Percentiles rank a stretch among this genome's conserved stretches.
phyloP scores from a whole-genome alignment of 2,797 vertebrate species.

The Melanotaenia parkinsoni region DNA sequence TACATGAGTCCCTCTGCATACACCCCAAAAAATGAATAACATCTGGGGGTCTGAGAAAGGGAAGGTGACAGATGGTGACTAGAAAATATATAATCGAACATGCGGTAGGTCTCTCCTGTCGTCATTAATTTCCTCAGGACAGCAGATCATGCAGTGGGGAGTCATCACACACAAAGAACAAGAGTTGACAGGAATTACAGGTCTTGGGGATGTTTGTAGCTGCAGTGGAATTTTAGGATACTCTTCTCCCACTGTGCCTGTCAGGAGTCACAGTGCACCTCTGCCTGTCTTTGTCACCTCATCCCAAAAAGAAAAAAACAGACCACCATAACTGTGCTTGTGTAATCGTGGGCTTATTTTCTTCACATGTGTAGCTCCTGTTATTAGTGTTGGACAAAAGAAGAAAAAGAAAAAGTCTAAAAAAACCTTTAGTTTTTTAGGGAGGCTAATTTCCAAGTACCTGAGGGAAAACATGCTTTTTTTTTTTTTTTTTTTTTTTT shows the following conservation, averaged over 20 bases:
- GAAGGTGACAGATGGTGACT: conserved; percentile 37
- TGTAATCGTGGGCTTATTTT: not conserved
- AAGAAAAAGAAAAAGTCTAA: not conserved
- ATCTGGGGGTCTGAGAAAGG: conserved; percentile 32
- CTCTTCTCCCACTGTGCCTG: not conserved
- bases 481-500: not conserved
- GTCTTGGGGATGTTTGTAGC: conserved; percentile 3
- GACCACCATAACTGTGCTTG: not conserved
- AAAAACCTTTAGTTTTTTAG: not conserved
- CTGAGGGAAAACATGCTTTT: not conserved
- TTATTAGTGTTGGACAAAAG: not conserved
- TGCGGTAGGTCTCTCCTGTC: conserved; percentile 48
- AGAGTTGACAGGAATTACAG: conserved; percentile 19
- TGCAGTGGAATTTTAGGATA: conserved; percentile 5
- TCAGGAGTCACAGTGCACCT: not conserved
- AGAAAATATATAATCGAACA: conserved; percentile 48
- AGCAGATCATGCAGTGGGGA: conserved; percentile 12
- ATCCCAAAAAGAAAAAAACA: not conserved
- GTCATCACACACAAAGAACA: conserved; percentile 8
- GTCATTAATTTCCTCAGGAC: conserved; percentile 46
- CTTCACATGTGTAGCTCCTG: not conserved
- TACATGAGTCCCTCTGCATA: conserved; percentile 14
- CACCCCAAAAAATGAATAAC: conserved; percentile 35
- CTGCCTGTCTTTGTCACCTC: not conserved
- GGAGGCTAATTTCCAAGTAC: not conserved